These are phyloP conservation scores for Bibio marci DNA, from an alignment of 2,888 invertebrate genomes.

Conservation along the genomic window DNA sequence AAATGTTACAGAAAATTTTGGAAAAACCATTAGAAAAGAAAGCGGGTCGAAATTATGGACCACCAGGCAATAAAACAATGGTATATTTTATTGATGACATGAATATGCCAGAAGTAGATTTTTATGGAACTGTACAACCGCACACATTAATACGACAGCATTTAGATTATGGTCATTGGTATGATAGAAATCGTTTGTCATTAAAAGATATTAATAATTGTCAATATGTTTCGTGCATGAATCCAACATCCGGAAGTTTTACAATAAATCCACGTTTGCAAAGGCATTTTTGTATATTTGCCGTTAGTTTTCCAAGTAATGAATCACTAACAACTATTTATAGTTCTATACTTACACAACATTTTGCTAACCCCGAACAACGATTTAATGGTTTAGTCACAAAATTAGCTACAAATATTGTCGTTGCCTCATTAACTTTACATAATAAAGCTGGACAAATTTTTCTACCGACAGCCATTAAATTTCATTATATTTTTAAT, in stretches of 20 bases:
- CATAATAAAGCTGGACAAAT: slow-evolving; percentile 75
- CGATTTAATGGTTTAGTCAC: slow-evolving; percentile 54
- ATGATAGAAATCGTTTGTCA: slow-evolving; percentile 71
- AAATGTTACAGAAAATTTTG: slow-evolving; percentile 81
- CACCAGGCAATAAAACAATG: slow-evolving; percentile 83
- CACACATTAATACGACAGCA: slow-evolving; percentile 92
- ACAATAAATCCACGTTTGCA: slow-evolving; percentile 90
- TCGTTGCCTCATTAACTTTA: slow-evolving; percentile 63
- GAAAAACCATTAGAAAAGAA: slow-evolving; percentile 94
- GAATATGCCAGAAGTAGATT: slow-evolving; percentile 89
- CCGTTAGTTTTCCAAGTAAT: slow-evolving; percentile 57
- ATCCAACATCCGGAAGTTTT: slow-evolving; percentile 93
- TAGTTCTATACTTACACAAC: slow-evolving; percentile 71
- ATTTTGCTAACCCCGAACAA: slow-evolving; percentile 64
- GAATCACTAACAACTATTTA: slow-evolving; percentile 83
- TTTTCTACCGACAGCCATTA: slow-evolving; percentile 88
- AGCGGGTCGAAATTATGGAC: slow-evolving; percentile 87
- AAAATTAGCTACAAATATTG: slow-evolving; percentile 53
- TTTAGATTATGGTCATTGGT: slow-evolving; percentile 91
- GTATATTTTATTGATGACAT: slow-evolving; percentile 94
- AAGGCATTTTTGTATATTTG: slow-evolving; percentile 77
- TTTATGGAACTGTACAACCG: slow-evolving; percentile 90
- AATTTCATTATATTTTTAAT: slow-evolving; percentile 95
- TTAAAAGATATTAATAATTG: slow-evolving; percentile 93
- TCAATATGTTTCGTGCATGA: slow-evolving; percentile 95